Conservation (phyloP, 2,888 invertebrate genomes). For the Salpingus planirostris region DNA sequence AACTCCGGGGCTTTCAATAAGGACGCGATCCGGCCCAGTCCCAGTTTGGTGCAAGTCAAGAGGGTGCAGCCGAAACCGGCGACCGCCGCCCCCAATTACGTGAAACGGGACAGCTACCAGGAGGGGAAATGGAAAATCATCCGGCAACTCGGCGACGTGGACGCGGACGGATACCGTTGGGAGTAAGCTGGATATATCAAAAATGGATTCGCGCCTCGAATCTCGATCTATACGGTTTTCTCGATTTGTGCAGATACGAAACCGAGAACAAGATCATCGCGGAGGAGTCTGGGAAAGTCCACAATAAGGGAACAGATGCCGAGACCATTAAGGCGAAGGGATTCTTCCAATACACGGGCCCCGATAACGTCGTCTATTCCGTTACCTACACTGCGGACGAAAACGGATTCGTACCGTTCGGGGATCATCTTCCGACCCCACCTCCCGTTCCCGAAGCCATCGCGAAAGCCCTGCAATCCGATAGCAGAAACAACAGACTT, state of each 20-base stretch:
- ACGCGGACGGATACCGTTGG: slow-evolving; percentile 47
- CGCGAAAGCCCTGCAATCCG: slow-evolving; percentile 52
- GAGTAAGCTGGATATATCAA: slow-evolving; percentile 23
- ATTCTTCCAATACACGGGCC: slow-evolving; percentile 59
- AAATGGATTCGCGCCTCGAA: slow-evolving; percentile 15
- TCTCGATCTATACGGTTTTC: slow-evolving; percentile 26
- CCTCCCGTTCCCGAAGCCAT: slow-evolving; percentile 61
- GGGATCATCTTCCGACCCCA: slow-evolving; percentile 50
- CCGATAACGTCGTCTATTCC: slow-evolving; percentile 50
- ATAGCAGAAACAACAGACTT: slow-evolving; percentile 55
- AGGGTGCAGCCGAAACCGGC: slow-evolving; percentile 1
- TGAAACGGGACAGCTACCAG: slow-evolving; percentile 7
- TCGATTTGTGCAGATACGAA: slow-evolving; percentile 43
- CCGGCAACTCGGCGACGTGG: slow-evolving; percentile 45
- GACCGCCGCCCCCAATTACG: slow-evolving; percentile 2
- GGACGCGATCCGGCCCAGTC: no score
- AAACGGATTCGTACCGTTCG: slow-evolving; percentile 48
- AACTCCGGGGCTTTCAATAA: no score
- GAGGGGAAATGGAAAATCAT: slow-evolving; percentile 44
- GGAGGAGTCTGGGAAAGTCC: slow-evolving; percentile 48
- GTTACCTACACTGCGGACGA: slow-evolving; percentile 55
- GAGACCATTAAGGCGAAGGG: slow-evolving; percentile 56
- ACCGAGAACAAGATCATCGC: slow-evolving; percentile 56
- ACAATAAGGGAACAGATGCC: slow-evolving; percentile 43
- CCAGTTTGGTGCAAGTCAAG: slow-evolving; percentile 3